Percentiles rank a stretch among this genome's conserved stretches.
These are phyloP conservation scores for Erythrolamprus reginae DNA, from an alignment of 2,113 vertebrate species.

Conservation along the genomic window DNA sequence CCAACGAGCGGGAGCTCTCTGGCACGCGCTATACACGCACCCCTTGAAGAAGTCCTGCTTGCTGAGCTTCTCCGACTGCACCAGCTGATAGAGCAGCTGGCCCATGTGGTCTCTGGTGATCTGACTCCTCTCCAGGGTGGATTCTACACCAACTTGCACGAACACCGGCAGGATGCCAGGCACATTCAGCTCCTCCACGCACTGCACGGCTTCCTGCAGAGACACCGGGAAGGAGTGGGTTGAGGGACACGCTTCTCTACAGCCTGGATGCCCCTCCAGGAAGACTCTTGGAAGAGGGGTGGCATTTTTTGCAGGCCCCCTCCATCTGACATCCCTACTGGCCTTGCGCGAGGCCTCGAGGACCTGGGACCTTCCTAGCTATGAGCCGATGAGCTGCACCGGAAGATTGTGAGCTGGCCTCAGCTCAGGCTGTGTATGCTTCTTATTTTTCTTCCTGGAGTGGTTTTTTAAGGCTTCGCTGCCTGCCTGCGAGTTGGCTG, in stretches of 20 bases:
- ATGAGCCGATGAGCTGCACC: background rate
- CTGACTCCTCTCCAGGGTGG: slow-evolving; percentile 92
- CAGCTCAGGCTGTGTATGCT: background rate
- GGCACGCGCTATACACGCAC: slow-evolving; percentile 72
- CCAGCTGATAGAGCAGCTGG: slow-evolving; percentile 85
- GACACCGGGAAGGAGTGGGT: background rate
- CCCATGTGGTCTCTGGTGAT: slow-evolving; percentile 95
- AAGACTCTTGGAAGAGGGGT: background rate
- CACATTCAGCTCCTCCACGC: slow-evolving; percentile 85
- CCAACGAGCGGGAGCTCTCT: background rate
- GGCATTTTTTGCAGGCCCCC: background rate
- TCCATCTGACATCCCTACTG: background rate
- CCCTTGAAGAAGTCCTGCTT: slow-evolving; percentile 88
- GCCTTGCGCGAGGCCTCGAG: background rate
- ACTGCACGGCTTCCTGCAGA: slow-evolving; percentile 88
- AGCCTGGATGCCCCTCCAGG: background rate
- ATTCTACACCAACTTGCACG: slow-evolving; percentile 88
- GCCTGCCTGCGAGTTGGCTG: background rate
- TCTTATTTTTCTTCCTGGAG: background rate
- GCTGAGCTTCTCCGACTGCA: slow-evolving; percentile 81
- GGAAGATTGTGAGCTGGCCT: background rate
- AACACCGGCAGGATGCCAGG: slow-evolving; percentile 79
- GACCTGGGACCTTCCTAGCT: background rate
- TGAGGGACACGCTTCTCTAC: fast-evolving
- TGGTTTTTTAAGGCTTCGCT: background rate